Base-by-base conservation (phyloP, 2,797 vertebrate genomes). In the Paguma larvata region DNA sequence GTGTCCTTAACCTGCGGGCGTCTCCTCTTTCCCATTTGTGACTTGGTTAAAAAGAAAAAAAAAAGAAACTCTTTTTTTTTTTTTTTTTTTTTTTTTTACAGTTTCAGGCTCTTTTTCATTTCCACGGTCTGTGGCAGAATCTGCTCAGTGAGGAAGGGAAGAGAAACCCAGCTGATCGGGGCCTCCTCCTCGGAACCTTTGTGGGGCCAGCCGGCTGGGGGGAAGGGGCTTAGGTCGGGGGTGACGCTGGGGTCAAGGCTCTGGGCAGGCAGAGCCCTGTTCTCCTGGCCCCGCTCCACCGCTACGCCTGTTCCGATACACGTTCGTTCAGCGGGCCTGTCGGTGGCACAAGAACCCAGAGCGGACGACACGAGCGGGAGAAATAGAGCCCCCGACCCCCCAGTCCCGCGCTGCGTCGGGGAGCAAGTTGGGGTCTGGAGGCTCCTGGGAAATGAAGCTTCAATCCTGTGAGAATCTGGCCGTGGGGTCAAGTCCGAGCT, bases 21-120 rank as follows among this genome's bases (percentile, higher is more conserved):
- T 86, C 73, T 51, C 79, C 4, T 51, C 83, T 44, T 83, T 48
- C 77, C 86, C 90, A 8, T 72, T 84, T 93, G 93, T 67, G 85
- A 78, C 63, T 82, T 53, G n/a, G 48, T 92, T 79, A 11, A 38
- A 82, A 91, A 91, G 38, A 53, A 14, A 0, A 21, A 7, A 38
- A 38, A 38, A 38, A 38, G 3, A 38, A 38, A n/a, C n/a, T n/a
- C n/a, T n/a, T n/a, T n/a, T n/a, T n/a, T n/a, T n/a, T n/a, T n/a
- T 51, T 51, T 51, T 51, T 13, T 21, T n/a, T 7, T 13, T 38
- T 12, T 53, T 91, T 84, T 65, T 23, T 75, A 84, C 90, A 84
- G 78, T 65, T 89, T 80, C 46, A 14, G 63, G 38, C 78, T 96
- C 91, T 97, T 95, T 87, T 93, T 89, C 67, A 92, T 65, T n/a